Percentiles rank a stretch among this genome's conserved stretches.
phyloP scores from a whole-genome alignment of 2,113 vertebrate genomes.

The Falcunculus frontatus region DNA sequence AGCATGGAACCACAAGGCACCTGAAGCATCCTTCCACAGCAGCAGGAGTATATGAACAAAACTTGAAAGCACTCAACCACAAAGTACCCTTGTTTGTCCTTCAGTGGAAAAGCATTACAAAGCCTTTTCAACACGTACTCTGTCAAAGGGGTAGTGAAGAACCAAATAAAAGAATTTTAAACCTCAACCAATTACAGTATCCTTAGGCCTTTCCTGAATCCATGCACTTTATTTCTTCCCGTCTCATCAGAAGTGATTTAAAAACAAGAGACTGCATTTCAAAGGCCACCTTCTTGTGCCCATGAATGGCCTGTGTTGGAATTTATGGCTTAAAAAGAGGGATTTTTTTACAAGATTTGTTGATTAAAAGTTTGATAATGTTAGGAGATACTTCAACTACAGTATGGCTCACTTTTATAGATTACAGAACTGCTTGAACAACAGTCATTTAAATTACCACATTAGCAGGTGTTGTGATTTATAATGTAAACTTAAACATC shows the following conservation, averaged over 20 bases:
- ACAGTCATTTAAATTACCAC: constrained; percentile 6
- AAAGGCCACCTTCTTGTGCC: constrained; percentile 36
- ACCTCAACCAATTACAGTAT: constrained; percentile 64
- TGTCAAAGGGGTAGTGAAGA: constrained; percentile 65
- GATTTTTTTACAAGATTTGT: constrained; percentile 2
- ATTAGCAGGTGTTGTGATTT: constrained; percentile 51
- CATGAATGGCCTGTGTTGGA: constrained; percentile 36
- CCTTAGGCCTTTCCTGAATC: constrained; percentile 57
- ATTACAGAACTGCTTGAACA: not conserved
- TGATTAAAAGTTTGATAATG: constrained; percentile 48
- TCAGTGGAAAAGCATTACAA: constrained; percentile 66
- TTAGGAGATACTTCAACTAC: not conserved
- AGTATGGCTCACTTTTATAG: not conserved
- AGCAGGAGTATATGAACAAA: not conserved
- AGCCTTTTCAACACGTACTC: constrained; percentile 59
- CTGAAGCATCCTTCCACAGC: constrained; percentile 39
- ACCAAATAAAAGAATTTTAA: constrained; percentile 63
- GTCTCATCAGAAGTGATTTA: constrained; percentile 53
- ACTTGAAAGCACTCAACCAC: constrained; percentile 66
- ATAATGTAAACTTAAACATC: constrained; percentile 52
- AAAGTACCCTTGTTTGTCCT: constrained; percentile 72
- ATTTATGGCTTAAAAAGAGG: constrained; percentile 19
- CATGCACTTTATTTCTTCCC: constrained; percentile 41
- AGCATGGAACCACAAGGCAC: constrained; percentile 12
- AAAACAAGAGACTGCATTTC: constrained; percentile 53